Evolutionary conservation across 2,113 vertebrate genomes (phyloP).

Genomic region (Maccullochella peelii): DNA sequence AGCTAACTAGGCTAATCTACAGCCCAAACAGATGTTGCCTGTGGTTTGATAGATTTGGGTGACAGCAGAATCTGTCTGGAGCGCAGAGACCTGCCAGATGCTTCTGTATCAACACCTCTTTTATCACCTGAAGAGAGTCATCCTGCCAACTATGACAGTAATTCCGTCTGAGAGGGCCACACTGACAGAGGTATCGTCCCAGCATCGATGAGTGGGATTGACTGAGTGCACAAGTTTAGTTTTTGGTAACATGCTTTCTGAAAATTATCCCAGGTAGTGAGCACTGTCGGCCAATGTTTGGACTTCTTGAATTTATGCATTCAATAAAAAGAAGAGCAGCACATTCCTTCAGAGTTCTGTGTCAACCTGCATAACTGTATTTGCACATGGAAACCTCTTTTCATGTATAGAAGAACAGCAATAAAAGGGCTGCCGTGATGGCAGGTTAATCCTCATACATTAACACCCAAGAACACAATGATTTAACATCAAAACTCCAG

Average conservation of each 20-base stretch:
- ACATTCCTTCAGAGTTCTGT: constrained; percentile 70
- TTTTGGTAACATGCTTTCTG: constrained; percentile 38
- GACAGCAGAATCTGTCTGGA: constrained; percentile 76
- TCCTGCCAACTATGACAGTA: constrained; percentile 83
- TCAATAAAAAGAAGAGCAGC: constrained; percentile 64
- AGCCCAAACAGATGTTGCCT: constrained; percentile 51
- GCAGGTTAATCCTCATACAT: constrained; percentile 67
- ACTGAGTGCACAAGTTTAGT: constrained; percentile 45
- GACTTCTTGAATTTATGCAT: constrained; percentile 73
- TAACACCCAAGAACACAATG: constrained; percentile 58
- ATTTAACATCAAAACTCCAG: constrained; percentile 65
- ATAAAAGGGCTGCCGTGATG: constrained; percentile 47
- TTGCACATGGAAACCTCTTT: constrained; percentile 56
- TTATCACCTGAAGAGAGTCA: constrained; percentile 80
- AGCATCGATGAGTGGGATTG: constrained; percentile 57
- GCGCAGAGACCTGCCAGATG: constrained; percentile 73
- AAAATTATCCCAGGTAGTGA: constrained; percentile 42
- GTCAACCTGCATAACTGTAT: constrained; percentile 68
- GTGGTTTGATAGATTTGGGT: constrained; percentile 65
- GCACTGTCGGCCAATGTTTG: constrained; percentile 67
- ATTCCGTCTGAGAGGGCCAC: constrained; percentile 79
- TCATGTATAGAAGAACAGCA: constrained; percentile 48
- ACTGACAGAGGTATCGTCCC: constrained; percentile 75
- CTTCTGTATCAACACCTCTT: constrained; percentile 83
- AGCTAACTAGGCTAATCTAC: constrained; percentile 58